phyloP scores from a whole-genome alignment of 2,113 vertebrate genomes.

The Phylloscopus trochiloides region DNA sequence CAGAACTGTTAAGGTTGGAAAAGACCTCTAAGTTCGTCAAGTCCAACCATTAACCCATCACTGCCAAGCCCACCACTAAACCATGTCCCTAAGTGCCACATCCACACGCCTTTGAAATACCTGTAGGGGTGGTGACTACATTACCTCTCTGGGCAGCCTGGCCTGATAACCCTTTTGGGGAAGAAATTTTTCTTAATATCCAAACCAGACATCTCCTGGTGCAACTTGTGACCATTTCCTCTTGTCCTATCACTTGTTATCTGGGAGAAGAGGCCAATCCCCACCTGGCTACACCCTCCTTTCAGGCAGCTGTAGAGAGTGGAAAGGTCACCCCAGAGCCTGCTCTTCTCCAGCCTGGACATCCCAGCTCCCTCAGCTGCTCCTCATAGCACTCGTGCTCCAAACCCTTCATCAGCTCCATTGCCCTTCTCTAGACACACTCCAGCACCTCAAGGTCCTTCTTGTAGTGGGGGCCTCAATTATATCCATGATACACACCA shows the following conservation, averaged over 20 bases:
- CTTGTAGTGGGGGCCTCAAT: not conserved
- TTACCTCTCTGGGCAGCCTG: not conserved
- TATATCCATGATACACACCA: not conserved
- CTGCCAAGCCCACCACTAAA: not conserved
- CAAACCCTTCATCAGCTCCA: not conserved
- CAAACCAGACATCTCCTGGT: not conserved
- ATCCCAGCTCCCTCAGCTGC: fast-evolving
- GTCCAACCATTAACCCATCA: not conserved
- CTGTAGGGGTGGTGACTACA: not conserved
- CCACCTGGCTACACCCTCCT: not conserved
- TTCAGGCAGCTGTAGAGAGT: not conserved
- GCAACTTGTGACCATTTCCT: not conserved
- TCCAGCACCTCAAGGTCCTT: not conserved
- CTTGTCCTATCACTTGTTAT: not conserved
- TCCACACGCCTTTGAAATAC: not conserved
- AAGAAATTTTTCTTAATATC: not conserved
- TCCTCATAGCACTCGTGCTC: fast-evolving
- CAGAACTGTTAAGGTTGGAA: not conserved
- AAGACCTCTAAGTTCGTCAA: not conserved
- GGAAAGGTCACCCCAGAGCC: not conserved
- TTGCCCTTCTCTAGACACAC: not conserved
- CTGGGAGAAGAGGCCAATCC: not conserved
- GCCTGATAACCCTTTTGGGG: not conserved
- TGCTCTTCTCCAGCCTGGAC: not conserved
- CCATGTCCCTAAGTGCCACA: not conserved